phyloP scores from a whole-genome alignment of 2,113 vertebrate species.

The Crocuta crocuta region DNA sequence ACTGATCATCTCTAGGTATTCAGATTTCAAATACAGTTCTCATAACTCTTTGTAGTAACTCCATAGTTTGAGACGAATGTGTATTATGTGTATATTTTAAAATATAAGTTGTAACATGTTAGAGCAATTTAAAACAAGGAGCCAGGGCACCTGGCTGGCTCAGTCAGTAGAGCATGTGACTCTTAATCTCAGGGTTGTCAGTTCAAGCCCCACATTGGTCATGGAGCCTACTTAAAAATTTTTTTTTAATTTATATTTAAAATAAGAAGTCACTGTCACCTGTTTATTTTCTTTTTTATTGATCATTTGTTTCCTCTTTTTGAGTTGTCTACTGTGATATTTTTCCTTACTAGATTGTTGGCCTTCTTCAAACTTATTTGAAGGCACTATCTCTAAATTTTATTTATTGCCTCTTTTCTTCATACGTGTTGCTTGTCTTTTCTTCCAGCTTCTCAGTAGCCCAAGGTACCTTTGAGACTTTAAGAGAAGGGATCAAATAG shows the following conservation, averaged over 20 bases:
- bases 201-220: no score
- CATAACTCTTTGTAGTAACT: not conserved
- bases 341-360: not conserved
- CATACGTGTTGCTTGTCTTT: not conserved
- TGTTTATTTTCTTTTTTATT: not conserved
- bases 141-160: not conserved
- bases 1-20: not conserved
- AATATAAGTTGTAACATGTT: not conserved
- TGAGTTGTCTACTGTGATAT: not conserved
- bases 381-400: not conserved
- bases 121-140: not conserved
- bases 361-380: not conserved
- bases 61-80: not conserved
- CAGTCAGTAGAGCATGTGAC: no score
- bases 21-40: not conserved
- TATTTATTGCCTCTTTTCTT: not conserved
- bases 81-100: not conserved
- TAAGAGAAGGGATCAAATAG: not conserved
- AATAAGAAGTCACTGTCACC: not conserved
- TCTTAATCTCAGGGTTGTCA: no score
- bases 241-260: not conserved
- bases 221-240: no score
- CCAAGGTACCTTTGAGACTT: not conserved
- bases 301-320: not conserved
- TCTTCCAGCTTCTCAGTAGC: not conserved